Conservation (phyloP, 2,797 vertebrate genomes). For the Acomys russatus region DNA sequence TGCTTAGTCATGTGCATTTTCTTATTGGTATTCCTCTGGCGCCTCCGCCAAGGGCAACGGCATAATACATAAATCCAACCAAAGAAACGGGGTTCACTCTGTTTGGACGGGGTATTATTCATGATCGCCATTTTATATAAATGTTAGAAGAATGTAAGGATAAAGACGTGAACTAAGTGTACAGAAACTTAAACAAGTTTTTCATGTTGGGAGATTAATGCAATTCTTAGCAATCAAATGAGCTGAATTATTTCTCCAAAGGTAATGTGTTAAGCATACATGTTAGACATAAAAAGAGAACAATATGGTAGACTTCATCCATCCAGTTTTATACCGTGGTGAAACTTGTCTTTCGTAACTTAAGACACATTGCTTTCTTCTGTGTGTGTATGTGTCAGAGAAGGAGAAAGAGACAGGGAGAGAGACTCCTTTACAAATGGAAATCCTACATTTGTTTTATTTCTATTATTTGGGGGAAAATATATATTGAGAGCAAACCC, state of each 20-base stretch:
- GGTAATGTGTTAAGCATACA: neutral
- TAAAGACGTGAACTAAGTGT: conserved; percentile 62
- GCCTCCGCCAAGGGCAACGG: neutral
- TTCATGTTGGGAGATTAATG: conserved; percentile 60
- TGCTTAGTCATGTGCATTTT: conserved; percentile 53
- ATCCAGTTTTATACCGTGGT: neutral
- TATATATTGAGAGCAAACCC: neutral
- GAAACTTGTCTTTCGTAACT: conserved; percentile 11
- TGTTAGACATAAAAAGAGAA: neutral
- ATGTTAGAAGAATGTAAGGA: conserved; percentile 64
- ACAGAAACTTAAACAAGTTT: conserved; percentile 61
- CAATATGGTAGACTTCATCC: neutral
- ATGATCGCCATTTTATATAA: conserved; percentile 56
- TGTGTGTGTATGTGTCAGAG: neutral
- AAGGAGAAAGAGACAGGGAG: neutral
- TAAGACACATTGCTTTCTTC: neutral
- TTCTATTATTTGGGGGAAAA: conserved; percentile 38
- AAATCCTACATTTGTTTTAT: neutral
- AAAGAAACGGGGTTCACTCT: conserved; percentile 68
- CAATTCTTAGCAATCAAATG: conserved; percentile 34
- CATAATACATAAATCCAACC: conserved; percentile 64
- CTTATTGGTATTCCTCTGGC: conserved; percentile 72
- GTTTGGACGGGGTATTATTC: conserved; percentile 72
- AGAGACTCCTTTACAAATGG: neutral
- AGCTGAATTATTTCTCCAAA: neutral